A percentile compares a stretch with the other conserved stretches of the same genome.
Evolutionary conservation across 2,113 vertebrate genomes (phyloP).

Genomic region (Syrmaticus mikado): DNA sequence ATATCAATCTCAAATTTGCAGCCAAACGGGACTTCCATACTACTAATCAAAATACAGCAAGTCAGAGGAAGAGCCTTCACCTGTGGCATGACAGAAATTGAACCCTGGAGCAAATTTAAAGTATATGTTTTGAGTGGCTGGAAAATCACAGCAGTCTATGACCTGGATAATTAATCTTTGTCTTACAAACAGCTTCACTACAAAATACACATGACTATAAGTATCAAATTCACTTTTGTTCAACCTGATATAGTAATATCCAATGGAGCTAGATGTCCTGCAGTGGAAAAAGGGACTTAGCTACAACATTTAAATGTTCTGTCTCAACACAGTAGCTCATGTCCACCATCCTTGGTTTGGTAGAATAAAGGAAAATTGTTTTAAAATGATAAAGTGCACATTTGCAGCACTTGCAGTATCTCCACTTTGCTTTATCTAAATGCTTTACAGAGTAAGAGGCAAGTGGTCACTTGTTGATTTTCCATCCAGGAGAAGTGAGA

Average conservation of each 20-base stretch:
- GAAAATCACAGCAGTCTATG: not conserved
- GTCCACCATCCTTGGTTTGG: not conserved
- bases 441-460: not conserved
- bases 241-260: not conserved
- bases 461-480: not conserved
- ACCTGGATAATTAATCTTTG: not conserved
- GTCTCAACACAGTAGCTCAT: not conserved
- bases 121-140: not conserved
- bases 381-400: not conserved
- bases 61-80: not conserved
- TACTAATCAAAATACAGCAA: not conserved
- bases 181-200: not conserved
- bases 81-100: not conserved
- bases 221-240: not conserved
- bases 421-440: not conserved
- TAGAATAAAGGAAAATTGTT: not conserved
- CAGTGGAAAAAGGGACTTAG: not conserved
- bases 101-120: not conserved
- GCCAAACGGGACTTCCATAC: not conserved
- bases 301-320: fast-evolving
- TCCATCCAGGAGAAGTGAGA: not conserved
- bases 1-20: not conserved
- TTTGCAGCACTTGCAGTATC: not conserved
- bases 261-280: not conserved
- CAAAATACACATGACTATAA: not conserved